These are phyloP conservation scores for Argyrosomus japonicus DNA, from an alignment of 2,113 vertebrate species.

Conservation along the genomic window DNA sequence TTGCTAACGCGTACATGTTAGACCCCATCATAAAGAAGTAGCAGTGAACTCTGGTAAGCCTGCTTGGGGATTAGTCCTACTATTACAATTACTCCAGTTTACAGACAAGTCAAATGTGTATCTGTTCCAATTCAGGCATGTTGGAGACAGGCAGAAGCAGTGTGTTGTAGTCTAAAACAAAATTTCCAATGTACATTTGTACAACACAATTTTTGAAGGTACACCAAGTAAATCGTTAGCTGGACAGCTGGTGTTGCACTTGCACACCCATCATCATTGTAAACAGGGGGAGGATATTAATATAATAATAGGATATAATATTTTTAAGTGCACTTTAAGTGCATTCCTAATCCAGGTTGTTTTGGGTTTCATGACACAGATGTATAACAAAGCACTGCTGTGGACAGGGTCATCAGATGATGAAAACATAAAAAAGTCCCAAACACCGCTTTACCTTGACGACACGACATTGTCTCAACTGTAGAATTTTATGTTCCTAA, in stretches of 20 bases:
- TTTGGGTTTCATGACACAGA: not conserved
- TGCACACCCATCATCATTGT: not conserved
- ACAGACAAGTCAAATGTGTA: not conserved
- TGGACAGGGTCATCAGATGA: no score
- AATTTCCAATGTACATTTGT: not conserved
- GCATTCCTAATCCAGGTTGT: not conserved
- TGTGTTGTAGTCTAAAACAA: not conserved
- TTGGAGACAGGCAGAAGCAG: not conserved
- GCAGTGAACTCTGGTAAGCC: not conserved
- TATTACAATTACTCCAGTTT: not conserved
- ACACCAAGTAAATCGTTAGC: not conserved
- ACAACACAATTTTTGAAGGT: not conserved
- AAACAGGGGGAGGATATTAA: not conserved
- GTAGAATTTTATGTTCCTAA: no score
- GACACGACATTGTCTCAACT: no score
- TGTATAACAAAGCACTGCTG: no score
- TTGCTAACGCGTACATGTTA: slow-evolving; percentile 1
- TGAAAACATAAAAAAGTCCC: no score
- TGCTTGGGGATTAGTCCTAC: not conserved
- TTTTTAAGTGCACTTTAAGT: not conserved
- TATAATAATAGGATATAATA: no score
- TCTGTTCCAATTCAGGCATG: not conserved
- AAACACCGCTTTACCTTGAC: no score
- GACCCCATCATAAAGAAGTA: not conserved
- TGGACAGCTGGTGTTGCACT: not conserved